Evolutionary conservation across 2,888 invertebrate genomes (phyloP), one percentile per base, ranked within the genome.

Genomic region (Clunio marinus): DNA sequence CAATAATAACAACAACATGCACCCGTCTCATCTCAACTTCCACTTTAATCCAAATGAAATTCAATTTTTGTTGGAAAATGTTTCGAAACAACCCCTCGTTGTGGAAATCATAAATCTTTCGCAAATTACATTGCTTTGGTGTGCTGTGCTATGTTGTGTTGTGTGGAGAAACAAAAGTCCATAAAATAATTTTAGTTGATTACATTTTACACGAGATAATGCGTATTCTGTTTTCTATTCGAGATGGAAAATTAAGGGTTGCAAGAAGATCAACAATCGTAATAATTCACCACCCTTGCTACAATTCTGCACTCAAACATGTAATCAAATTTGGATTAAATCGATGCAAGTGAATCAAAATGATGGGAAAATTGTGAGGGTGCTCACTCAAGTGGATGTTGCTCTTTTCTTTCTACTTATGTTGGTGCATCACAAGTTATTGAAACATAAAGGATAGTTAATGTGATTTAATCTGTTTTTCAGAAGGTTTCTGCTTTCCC

Each of bases 271-370:
- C n/a, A n/a, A n/a, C n/a, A n/a, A 45, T 45, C n/a, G 7, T 15
- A 4, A 13, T 17, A n/a, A n/a, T n/a, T n/a, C n/a, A n/a, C n/a
- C n/a, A n/a, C 28, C 66, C 51, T 46, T 7, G 46, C 41, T 45
- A 35, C 59, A 35, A 20, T 32, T 25, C 63, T 51, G 51, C 22
- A 51, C 7, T 20, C 51, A 37, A 10, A 63, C 24, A 41, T 46
- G 63, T 66, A 66, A 66, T 66, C 66, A 66, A 55, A 66, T 66
- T 55, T 66, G 66, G 66, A 66, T 66, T 66, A 66, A 66, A 66
- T 66, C 37, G 66, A 66, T 66, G 66, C 66, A 66, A 66, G 66
- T 66, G 66, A 66, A 66, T 37, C n/a, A 66, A 32, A 66, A 51
- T 8, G 15, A 17, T 58, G 58, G n/a, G 28, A 24, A 27, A 15